Conservation (phyloP, 2,113 vertebrate species). For the Serinus canaria region DNA sequence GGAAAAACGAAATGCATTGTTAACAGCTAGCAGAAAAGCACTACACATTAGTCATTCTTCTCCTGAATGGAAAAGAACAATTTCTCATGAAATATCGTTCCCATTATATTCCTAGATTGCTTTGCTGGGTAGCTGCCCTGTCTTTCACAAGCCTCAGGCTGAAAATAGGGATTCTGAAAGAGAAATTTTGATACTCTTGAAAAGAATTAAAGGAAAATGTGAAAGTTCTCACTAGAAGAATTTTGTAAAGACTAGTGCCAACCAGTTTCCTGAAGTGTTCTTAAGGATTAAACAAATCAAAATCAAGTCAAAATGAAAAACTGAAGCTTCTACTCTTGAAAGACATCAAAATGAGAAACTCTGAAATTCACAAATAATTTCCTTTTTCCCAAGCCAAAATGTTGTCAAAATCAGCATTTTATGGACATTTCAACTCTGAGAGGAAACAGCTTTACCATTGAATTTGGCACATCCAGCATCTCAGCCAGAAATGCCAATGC, state of each 20-base stretch:
- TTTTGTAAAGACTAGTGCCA: not conserved
- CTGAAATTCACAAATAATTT: not conserved
- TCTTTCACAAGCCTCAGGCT: not conserved
- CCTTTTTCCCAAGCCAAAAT: not conserved
- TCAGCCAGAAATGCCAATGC: not conserved
- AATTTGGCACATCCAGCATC: not conserved
- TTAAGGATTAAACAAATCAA: not conserved
- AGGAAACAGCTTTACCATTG: not conserved
- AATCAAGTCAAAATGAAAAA: not conserved
- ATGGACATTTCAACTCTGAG: not conserved
- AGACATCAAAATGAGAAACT: not conserved
- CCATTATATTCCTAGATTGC: constrained; percentile 13
- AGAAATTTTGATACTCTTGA: not conserved
- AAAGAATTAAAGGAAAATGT: not conserved
- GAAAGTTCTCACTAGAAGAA: not conserved
- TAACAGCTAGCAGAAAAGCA: constrained; percentile 25
- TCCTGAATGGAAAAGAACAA: constrained; percentile 33
- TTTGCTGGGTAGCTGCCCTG: not conserved
- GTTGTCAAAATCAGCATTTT: not conserved
- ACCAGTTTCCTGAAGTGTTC: not conserved
- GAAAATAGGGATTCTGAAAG: not conserved
- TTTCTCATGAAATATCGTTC: constrained; percentile 30
- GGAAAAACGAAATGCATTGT: constrained; percentile 20
- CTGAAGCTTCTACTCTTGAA: not conserved
- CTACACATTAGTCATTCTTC: not conserved